Percentiles rank a stretch among this genome's conserved stretches.
These are phyloP conservation scores for Drosophila nebulosa DNA, from an alignment of 1,140 invertebrate species.

Conservation along the genomic window DNA sequence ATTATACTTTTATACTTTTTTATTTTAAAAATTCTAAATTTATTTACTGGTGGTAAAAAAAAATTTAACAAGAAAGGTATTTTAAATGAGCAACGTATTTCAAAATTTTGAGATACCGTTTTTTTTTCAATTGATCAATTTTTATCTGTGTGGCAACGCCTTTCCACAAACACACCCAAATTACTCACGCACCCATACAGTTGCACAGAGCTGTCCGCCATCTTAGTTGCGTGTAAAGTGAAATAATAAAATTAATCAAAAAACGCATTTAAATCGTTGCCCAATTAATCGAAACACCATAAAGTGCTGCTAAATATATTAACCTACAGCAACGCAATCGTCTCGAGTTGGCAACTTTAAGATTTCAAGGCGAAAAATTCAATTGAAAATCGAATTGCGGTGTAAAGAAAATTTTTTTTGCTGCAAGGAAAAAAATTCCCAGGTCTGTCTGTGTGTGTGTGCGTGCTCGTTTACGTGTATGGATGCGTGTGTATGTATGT, in stretches of 20 bases:
- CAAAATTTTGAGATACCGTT: background rate
- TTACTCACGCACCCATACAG: conserved; percentile 13
- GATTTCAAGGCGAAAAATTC: conserved; percentile 53
- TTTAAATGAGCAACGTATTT: background rate
- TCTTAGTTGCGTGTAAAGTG: conserved; percentile 29
- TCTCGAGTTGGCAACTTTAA: conserved; percentile 38
- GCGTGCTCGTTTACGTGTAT: conserved; percentile 48
- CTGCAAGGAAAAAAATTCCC: conserved; percentile 65
- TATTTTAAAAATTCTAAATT: too few relatives aligned
- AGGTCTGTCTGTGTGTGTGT: conserved; percentile 69
- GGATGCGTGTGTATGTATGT: conserved; percentile 17
- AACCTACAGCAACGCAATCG: conserved; percentile 43
- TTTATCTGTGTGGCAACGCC: conserved; percentile 11
- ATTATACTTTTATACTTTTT: too few relatives aligned
- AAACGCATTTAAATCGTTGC: conserved; percentile 69
- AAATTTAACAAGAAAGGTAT: too few relatives aligned
- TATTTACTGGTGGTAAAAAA: too few relatives aligned
- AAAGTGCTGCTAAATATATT: conserved; percentile 54
- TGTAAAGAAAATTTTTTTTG: conserved; percentile 63
- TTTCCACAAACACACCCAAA: conserved; percentile 24
- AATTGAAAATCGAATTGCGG: conserved; percentile 66
- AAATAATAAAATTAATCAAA: conserved; percentile 58
- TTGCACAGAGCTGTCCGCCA: conserved; percentile 34
- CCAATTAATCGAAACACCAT: conserved; percentile 50
- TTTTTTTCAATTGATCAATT: background rate